Conservation (phyloP, 1,140 invertebrate species). For the Thaumetopoea pityocampa region DNA sequence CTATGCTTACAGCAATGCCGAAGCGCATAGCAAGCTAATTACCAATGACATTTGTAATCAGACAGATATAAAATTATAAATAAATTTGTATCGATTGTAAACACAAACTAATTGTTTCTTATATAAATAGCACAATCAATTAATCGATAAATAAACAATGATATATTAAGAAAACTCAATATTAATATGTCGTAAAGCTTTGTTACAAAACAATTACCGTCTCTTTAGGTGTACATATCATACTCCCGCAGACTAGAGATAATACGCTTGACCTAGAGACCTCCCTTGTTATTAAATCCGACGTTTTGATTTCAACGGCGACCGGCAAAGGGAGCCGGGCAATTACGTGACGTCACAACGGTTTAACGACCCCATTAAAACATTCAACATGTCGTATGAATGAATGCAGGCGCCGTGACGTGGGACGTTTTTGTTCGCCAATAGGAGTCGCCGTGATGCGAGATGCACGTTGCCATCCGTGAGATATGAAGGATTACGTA, state of each 20-base stretch:
- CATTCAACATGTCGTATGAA: conserved; percentile 63
- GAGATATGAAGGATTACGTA: too few relatives aligned
- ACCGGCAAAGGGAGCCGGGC: conserved; percentile 64
- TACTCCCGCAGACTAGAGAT: conserved; percentile 31
- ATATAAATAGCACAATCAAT: too few relatives aligned
- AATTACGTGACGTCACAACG: conserved; percentile 71
- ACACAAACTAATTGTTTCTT: too few relatives aligned
- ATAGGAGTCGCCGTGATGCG: conserved; percentile 33
- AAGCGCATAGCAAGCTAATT: too few relatives aligned
- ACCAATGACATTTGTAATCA: too few relatives aligned
- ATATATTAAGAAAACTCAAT: not conserved
- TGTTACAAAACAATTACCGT: too few relatives aligned
- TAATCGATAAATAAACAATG: too few relatives aligned
- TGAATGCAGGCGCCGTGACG: conserved; percentile 68
- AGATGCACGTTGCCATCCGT: conserved; percentile 20
- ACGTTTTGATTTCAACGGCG: conserved; percentile 68
- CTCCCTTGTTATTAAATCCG: conserved; percentile 72
- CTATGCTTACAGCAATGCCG: too few relatives aligned
- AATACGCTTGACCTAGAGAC: conserved; percentile 70
- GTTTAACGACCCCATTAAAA: conserved; percentile 75
- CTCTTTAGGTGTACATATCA: conserved; percentile 15
- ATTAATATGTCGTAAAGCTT: not conserved
- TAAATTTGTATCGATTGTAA: too few relatives aligned
- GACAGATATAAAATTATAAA: too few relatives aligned
- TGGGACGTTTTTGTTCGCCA: conserved; percentile 55